Evolutionary conservation across 2,888 invertebrate species (phyloP), one percentile per base, ranked within the genome.

Genomic region (Dioctria linearis): DNA sequence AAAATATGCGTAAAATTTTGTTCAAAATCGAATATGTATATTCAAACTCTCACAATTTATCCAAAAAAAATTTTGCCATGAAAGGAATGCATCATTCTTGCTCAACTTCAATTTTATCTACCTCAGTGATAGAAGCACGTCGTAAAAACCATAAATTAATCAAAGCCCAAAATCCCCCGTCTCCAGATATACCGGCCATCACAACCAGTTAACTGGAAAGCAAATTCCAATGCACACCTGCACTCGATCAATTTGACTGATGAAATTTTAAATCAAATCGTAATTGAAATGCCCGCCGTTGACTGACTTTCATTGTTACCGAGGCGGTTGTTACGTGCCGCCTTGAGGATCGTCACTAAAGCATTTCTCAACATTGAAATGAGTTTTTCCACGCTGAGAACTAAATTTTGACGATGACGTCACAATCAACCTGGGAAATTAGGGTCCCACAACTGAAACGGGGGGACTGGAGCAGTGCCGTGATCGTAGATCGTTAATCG

Each of bases 201-300:
- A 63, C 63, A 49, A 39, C 37, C 59, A 76, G 63, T 46, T 25
- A 76, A 46, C 63, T 78, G 25, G 43, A 69, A 59, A 57, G 43
- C 42, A 69, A 79, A 79, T 79, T 79, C 79, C 79, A 79, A 57
- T 79, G 79, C 67, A 79, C 79, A 79, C 79, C 79, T 79, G 79
- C 79, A 79, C 59, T 79, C 67, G 43, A 59, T 67, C 79, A 57
- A 67, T 67, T 69, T 54, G 67, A 54, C 66, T 79, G 79, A 79
- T 79, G 79, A 79, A 79, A 79, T 79, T 67, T 67, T 67, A 61
- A 79, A 79, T 79, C 46, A 59, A 79, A 79, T 67, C n/a, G 57
- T 59, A 79, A 79, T 79, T 79, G 67, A 69, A 79, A 67, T 78
- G 65, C 40, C 66, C 67, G 67, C 51, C 57, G 42, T 13, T 79